A percentile compares a stretch with the other conserved stretches of the same genome.
phyloP scores from a whole-genome alignment of 2,888 invertebrate species.

The Agrotis ipsilon region DNA sequence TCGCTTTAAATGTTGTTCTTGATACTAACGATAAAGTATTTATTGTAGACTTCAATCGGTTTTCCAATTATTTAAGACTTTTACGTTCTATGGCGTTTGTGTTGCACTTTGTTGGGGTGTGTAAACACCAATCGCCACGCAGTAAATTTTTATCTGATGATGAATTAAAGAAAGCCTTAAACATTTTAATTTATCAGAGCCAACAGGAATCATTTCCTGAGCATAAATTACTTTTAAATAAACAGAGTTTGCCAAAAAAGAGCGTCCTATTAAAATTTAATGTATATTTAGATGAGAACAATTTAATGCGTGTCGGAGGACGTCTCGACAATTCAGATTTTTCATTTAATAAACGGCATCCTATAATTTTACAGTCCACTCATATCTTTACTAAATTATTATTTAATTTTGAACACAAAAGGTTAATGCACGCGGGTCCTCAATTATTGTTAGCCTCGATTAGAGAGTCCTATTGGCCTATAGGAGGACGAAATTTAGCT shows the following conservation, averaged over 20 bases:
- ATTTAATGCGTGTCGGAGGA: conserved; percentile 5
- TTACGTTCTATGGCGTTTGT: background rate
- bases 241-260: background rate
- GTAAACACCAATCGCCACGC: background rate
- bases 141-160: background rate
- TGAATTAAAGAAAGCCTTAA: background rate
- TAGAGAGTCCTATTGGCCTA: conserved; percentile 59
- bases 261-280: background rate
- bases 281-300: background rate
- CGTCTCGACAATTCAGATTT: conserved; percentile 6
- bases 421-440: conserved; percentile 55
- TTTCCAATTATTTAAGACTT: background rate
- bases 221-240: background rate
- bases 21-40: background rate
- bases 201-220: conserved; percentile 3
- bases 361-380: conserved; percentile 2
- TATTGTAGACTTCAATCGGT: background rate
- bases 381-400: conserved; percentile 19
- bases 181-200: background rate
- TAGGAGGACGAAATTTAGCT: conserved; percentile 48
- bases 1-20: background rate
- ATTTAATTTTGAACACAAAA: conserved; percentile 53
- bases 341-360: background rate
- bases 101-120: background rate
- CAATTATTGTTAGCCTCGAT: background rate